phyloP scores from a whole-genome alignment of 2,888 invertebrate genomes.

The Pterobdella sp. region DNA sequence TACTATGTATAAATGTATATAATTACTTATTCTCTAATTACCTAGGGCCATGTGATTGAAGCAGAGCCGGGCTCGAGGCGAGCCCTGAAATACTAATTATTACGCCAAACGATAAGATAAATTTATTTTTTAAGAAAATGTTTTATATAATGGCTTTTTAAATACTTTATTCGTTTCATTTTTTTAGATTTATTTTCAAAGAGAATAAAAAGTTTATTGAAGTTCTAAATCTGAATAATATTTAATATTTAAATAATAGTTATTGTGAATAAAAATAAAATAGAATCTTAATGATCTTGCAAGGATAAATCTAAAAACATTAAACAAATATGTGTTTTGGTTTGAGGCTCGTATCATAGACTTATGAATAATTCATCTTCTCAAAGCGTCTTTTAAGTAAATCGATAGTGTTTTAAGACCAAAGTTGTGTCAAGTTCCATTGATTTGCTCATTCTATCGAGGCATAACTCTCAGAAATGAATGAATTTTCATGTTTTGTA shows the following conservation, averaged over 20 bases:
- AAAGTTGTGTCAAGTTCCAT: too few species aligned
- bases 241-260: neutral
- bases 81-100: slow-evolving; percentile 2
- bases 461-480: too few species aligned
- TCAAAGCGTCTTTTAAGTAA: too few species aligned
- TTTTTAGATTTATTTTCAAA: neutral
- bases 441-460: too few species aligned
- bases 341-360: too few species aligned
- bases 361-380: too few species aligned
- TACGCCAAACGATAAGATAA: slow-evolving; percentile 9
- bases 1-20: neutral
- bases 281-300: too few species aligned
- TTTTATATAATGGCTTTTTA: neutral
- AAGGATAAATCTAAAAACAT: too few species aligned
- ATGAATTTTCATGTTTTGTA: too few species aligned
- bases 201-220: neutral
- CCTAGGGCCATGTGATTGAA: slow-evolving; percentile 10
- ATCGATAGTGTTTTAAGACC: too few species aligned
- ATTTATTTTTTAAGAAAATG: neutral
- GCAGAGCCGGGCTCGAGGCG: neutral
- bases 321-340: too few species aligned
- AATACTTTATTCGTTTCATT: neutral
- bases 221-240: neutral
- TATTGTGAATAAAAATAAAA: too few species aligned
- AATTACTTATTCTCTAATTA: neutral